Evolutionary conservation across 2,797 vertebrate genomes (phyloP), one percentile per base, ranked within the genome.

Genomic region (Bufotes viridis): DNA sequence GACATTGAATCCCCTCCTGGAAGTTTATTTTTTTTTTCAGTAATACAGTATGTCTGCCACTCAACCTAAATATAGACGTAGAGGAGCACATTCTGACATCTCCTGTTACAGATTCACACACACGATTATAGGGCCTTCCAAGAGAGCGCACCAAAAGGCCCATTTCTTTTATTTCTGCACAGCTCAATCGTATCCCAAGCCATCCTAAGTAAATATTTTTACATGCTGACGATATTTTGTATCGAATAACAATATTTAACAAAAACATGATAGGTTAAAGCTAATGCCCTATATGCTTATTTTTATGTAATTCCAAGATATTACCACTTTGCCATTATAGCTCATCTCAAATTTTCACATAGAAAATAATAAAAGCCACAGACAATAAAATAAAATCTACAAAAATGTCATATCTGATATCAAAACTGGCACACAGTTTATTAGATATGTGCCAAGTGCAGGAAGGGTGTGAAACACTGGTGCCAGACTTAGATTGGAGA

Each of bases 11-110:
- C 92, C 91, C 93, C 65, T 91, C 90, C 85, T 92, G 92, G 91
- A 92, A 94, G 93, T 94, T 94, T 93, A 92, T 94, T 93, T 89
- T 76, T 84, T 88, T 75, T 93, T 92, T 93, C 91, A 85, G 92
- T 92, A 92, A 93, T 93, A 93, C 93, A 51, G 88, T 92, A 93
- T 93, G 93, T 94, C 93, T 93, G 92, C 92, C 91, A 88, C 92
- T 93, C 92, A 91, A 91, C 89, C 93, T 94, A 94, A 94, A 94
- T 94, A 94, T 94, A 94, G 93, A 92, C 91, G 85, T 91, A 88
- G 90, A 90, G 92, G 91, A 92, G 91, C 93, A 92, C 94, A 93
- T 94, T 93, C 92, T 91, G 82, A 90, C 92, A 92, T 93, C 92
- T 94, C 94, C 91, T 92, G 90, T 94, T 94, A 94, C 94, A 93